A percentile compares a stretch with the other conserved stretches of the same genome.
These are phyloP conservation scores for Cantharis lateralis DNA, from an alignment of 2,888 invertebrate genomes.

Conservation along the genomic window DNA sequence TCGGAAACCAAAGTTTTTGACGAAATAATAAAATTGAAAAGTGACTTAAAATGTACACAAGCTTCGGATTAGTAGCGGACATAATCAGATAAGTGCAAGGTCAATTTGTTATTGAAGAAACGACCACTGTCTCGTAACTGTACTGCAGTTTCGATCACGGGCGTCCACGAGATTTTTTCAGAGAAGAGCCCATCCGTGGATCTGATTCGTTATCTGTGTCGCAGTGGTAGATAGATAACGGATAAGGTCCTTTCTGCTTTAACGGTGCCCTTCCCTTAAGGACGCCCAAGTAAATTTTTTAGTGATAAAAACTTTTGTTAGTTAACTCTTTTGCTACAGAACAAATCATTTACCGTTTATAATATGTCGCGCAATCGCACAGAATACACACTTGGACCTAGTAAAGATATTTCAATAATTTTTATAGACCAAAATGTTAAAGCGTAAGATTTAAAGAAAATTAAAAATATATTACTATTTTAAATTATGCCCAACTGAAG, in stretches of 20 bases:
- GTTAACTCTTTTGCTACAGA: not conserved
- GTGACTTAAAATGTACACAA: not conserved
- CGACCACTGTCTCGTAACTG: not conserved
- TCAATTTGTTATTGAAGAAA: conserved; percentile 7
- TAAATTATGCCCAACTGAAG: no score
- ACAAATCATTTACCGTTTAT: not conserved
- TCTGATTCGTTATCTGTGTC: no score
- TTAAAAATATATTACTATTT: no score
- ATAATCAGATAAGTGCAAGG: conserved; percentile 14
- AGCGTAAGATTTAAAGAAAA: no score
- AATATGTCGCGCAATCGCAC: not conserved
- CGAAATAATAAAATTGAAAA: not conserved
- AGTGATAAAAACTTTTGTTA: not conserved
- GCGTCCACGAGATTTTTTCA: not conserved
- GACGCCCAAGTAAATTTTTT: not conserved
- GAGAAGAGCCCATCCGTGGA: no score
- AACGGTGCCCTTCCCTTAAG: not conserved
- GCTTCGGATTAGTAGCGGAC: not conserved
- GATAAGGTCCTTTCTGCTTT: no score
- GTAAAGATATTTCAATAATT: not conserved
- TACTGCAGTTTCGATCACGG: conserved; percentile 4
- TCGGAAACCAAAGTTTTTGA: no score
- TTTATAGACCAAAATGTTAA: not conserved
- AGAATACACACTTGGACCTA: not conserved
- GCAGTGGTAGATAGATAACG: no score